A percentile compares a stretch with the other conserved stretches of the same genome.
Conservation (phyloP, 2,113 vertebrate genomes). For the Dasyprocta punctata region DNA sequence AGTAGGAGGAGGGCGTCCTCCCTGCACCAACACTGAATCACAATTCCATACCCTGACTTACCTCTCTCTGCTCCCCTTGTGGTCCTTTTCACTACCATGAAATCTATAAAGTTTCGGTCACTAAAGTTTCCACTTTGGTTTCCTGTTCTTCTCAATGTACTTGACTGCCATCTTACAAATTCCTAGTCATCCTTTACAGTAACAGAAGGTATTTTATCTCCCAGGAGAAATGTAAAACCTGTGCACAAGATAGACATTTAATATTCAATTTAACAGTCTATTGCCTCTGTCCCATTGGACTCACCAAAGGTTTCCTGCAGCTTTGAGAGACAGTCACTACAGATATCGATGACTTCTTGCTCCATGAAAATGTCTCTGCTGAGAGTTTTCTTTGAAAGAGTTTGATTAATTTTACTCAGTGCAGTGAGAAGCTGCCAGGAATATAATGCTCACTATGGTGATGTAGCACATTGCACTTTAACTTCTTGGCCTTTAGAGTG, state of each 20-base stretch:
- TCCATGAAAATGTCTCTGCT: background rate
- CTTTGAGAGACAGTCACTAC: background rate
- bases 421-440: background rate
- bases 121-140: background rate
- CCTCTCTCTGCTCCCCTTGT: fast-evolving
- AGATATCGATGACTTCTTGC: background rate
- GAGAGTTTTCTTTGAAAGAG: background rate
- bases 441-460: background rate
- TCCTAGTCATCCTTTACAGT: background rate
- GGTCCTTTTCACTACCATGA: background rate
- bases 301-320: background rate
- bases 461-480: background rate
- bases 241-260: background rate
- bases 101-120: background rate
- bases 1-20: fast-evolving
- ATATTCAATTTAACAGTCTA: background rate
- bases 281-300: background rate
- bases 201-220: background rate
- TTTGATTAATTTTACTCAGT: background rate
- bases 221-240: background rate
- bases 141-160: background rate
- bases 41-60: fast-evolving
- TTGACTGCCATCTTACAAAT: background rate
- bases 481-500: background rate
- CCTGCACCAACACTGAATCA: background rate